Base-by-base conservation (phyloP, 2,797 vertebrate genomes). In the Rhodeus uyekii region DNA sequence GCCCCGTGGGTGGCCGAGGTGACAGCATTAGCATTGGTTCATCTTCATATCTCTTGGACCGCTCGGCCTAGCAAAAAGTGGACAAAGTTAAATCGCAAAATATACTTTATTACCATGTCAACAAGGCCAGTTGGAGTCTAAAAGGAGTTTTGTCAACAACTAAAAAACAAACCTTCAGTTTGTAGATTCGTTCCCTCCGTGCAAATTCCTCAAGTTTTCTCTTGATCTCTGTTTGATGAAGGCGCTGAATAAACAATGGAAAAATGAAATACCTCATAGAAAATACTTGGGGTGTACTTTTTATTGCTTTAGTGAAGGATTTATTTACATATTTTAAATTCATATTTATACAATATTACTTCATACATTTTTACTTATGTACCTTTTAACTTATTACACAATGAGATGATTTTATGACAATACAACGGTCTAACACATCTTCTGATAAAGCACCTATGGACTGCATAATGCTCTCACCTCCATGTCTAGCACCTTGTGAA, bases 401-500 rank as follows among this genome's bases (percentile, higher is more conserved):
- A 24, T 8, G 12, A 58, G 12, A 27, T 58, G 5, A 60, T 3
- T 38, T 60, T 76, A 61, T 46, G 9, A 78, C 18, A 58, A 38
- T 24, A 55, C 16, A 77, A 58, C 13, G 58, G n/a, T 0, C 50
- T 58, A 58, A 58, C 9, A 39, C 10, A 55, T n/a, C n/a, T 22
- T 63, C 55, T 13, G n/a, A 39, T 24, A 27, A 22, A 48, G 75
- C 58, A 48, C 42, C 8, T 68, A 12, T 53, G 29, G 42, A 27
- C 48, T 58, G 3, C 8, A 16, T 63, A 73, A 58, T 82, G n/a
- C 58, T 19, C 93, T 27, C 87, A 99, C 98, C 96, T 98, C 96
- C 93, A 96, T 95, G 83, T 97, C 97, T 55, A 97, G 93, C 82
- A 97, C 95, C 90, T 97, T 98, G 60, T 95, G 94, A 87, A 96